Evolutionary conservation across 2,888 invertebrate genomes (phyloP).

Genomic region (Epicampocera succincta): DNA sequence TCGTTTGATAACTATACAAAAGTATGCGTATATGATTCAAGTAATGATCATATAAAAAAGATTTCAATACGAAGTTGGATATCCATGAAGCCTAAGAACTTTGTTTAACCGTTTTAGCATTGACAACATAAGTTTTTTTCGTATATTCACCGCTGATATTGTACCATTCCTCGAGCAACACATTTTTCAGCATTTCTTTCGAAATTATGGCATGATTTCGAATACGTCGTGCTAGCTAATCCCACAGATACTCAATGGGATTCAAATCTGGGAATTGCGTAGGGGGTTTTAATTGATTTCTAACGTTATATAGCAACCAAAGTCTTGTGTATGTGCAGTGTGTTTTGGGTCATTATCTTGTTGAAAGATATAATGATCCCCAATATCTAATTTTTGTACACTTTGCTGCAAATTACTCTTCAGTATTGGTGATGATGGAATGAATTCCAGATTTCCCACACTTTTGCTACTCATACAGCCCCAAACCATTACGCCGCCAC

Average conservation of each 20-base stretch:
- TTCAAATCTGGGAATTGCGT: slow-evolving; percentile 60
- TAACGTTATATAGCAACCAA: slow-evolving; percentile 8
- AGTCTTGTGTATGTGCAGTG: slow-evolving; percentile 3
- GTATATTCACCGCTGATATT: too few species aligned
- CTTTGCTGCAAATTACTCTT: neutral
- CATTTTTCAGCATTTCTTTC: too few species aligned
- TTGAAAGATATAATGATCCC: slow-evolving; percentile 13
- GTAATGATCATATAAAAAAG: neutral
- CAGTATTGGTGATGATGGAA: slow-evolving; percentile 4
- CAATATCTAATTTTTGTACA: slow-evolving; percentile 1
- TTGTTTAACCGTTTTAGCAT: neutral
- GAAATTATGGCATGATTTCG: too few species aligned
- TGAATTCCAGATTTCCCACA: slow-evolving; percentile 4
- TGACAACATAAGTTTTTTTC: slow-evolving; percentile 7
- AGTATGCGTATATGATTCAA: slow-evolving; percentile 12
- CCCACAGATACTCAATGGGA: slow-evolving; percentile 66
- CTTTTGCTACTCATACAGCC: slow-evolving; percentile 11
- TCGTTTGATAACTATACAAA: slow-evolving; percentile 6
- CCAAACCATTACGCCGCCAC: neutral
- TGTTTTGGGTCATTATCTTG: too few species aligned
- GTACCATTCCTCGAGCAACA: too few species aligned
- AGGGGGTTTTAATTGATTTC: slow-evolving; percentile 33
- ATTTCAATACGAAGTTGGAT: slow-evolving; percentile 1
- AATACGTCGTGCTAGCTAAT: slow-evolving; percentile 44
- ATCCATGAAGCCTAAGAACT: slow-evolving; percentile 10